A percentile compares a stretch with the other conserved stretches of the same genome.
Conservation (phyloP, 1,140 invertebrate species). For the Danaus melanippus region DNA sequence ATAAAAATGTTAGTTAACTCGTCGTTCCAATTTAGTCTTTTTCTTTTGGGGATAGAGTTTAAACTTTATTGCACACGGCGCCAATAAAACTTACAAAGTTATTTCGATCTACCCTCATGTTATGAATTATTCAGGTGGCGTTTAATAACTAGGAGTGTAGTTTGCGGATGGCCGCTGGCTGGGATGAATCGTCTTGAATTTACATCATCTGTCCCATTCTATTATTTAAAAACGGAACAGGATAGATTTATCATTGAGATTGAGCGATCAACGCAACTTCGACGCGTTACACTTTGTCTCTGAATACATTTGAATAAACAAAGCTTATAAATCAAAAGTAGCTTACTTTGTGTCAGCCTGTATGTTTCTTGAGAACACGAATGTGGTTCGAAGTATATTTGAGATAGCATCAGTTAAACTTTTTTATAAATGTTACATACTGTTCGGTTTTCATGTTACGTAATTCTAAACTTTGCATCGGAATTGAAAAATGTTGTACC, state of each 20-base stretch:
- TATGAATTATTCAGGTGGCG: conserved; percentile 67
- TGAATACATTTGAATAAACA: conserved; percentile 30
- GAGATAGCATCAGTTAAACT: too few species aligned
- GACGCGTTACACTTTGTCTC: conserved; percentile 31
- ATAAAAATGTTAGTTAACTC: conserved; percentile 31
- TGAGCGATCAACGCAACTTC: conserved; percentile 31
- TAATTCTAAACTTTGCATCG: too few species aligned
- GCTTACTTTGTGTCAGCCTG: conserved; percentile 5
- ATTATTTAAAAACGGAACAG: conserved; percentile 20
- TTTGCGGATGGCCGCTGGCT: conserved; percentile 35
- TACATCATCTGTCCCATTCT: conserved; percentile 26
- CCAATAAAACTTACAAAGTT: conserved; percentile 49
- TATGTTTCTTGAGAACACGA: too few species aligned
- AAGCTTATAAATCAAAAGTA: conserved; percentile 22
- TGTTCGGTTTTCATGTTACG: conserved; percentile 6
- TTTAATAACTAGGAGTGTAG: conserved; percentile 65
- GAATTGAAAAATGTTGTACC: too few species aligned
- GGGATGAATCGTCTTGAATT: conserved; percentile 26
- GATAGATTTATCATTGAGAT: conserved; percentile 27
- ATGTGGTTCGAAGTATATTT: too few species aligned
- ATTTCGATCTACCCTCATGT: conserved; percentile 60
- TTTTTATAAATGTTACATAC: too few species aligned
- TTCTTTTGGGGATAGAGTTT: conserved; percentile 40
- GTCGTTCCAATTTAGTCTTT: conserved; percentile 36
- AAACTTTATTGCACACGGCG: conserved; percentile 35